Conservation (phyloP, 2,113 vertebrate genomes). For the Melanerpes aurifrons region DNA sequence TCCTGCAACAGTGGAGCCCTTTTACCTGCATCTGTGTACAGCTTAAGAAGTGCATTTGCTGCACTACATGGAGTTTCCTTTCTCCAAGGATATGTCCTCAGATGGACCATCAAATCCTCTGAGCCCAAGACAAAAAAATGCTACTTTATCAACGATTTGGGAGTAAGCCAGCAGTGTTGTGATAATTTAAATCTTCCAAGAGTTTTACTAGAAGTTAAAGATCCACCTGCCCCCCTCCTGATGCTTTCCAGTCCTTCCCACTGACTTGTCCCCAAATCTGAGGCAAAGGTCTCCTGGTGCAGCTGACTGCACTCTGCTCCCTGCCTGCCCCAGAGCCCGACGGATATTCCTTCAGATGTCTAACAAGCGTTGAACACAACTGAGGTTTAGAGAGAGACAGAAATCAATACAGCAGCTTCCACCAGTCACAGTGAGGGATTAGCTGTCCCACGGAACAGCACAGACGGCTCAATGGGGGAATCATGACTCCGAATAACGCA, state of each 20-base stretch:
- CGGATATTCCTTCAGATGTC: slow-evolving; percentile 82
- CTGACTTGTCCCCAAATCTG: slow-evolving; percentile 7
- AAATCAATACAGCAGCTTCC: slow-evolving; percentile 84
- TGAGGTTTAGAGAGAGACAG: slow-evolving; percentile 84
- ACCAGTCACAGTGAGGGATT: slow-evolving; percentile 83
- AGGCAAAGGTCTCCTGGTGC: slow-evolving; percentile 56
- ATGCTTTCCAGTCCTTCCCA: not conserved
- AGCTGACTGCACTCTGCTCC: slow-evolving; percentile 59
- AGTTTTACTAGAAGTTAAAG: not conserved
- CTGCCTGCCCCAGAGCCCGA: slow-evolving; percentile 73
- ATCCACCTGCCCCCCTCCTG: not conserved
- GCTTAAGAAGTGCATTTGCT: not conserved
- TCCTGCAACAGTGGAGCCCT: no score
- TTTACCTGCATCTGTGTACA: accelerated
- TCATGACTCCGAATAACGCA: slow-evolving; percentile 83
- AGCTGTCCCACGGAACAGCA: slow-evolving; percentile 80
- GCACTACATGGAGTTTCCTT: not conserved
- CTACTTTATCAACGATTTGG: not conserved
- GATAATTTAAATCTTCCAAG: not conserved
- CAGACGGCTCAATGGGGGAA: slow-evolving; percentile 74
- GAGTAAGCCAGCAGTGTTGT: not conserved
- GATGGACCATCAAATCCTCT: not conserved
- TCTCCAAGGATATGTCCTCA: not conserved
- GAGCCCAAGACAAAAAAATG: not conserved
- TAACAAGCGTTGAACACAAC: slow-evolving; percentile 82